Evolutionary conservation across 2,888 invertebrate species (phyloP).

Genomic region (Synergus umbraculus): DNA sequence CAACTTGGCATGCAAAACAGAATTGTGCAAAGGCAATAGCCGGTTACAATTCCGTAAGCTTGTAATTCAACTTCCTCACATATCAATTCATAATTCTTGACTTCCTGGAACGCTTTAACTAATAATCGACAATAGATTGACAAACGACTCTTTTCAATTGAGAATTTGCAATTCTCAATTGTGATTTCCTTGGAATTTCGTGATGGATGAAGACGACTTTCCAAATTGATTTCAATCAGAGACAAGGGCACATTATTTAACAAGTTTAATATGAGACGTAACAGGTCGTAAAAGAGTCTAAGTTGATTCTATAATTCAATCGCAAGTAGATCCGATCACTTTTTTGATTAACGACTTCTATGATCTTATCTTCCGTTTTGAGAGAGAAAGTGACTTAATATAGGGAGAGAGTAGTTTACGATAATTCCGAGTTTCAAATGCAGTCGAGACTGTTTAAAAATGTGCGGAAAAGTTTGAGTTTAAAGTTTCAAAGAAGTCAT

Average conservation of each 20-base stretch:
- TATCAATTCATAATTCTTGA: conserved; percentile 11
- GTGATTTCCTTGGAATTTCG: not conserved
- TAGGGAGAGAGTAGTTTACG: not conserved
- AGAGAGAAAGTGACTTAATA: conserved; percentile 1
- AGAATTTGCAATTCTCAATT: not conserved
- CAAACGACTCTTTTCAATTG: not conserved
- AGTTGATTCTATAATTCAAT: not conserved
- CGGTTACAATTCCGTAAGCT: conserved; percentile 19
- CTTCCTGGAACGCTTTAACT: not conserved
- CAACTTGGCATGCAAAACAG: conserved; percentile 18
- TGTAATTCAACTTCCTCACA: conserved; percentile 24
- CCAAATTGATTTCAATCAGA: not conserved
- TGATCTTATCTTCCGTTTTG: not conserved
- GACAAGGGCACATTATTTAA: not conserved
- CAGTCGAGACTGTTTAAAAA: not conserved
- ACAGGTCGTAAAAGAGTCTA: not conserved
- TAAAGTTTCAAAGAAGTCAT: not conserved
- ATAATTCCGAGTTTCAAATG: not conserved
- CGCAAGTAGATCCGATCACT: not conserved
- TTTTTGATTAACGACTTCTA: not conserved
- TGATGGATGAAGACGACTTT: not conserved
- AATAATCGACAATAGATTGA: not conserved
- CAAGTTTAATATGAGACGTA: not conserved
- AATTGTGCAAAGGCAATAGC: conserved; percentile 16
- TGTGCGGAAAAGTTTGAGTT: not conserved